Conservation (phyloP, 2,797 vertebrate genomes). For the Dendrocincla tyrannina region DNA sequence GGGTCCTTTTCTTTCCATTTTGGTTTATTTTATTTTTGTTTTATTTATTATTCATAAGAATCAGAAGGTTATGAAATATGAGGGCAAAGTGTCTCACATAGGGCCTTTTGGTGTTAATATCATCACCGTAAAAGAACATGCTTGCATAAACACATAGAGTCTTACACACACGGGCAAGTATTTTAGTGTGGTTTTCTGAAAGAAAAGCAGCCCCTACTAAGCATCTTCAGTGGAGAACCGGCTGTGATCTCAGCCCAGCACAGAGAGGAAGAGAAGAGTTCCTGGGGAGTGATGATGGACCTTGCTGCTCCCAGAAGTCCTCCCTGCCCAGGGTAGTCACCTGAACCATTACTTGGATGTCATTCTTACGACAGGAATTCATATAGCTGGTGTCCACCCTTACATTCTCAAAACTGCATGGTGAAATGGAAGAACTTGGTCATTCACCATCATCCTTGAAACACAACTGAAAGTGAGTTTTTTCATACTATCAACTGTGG, state of each 20-base stretch:
- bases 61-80: background rate
- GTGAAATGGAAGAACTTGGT: background rate
- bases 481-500: background rate
- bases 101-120: background rate
- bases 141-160: background rate
- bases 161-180: background rate
- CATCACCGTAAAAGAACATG: fast-evolving
- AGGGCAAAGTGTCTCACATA: background rate
- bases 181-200: background rate
- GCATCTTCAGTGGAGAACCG: background rate
- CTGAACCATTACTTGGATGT: background rate
- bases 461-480: background rate
- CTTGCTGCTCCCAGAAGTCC: background rate
- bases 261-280: background rate
- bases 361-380: background rate
- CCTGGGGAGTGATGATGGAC: fast-evolving
- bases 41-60: background rate
- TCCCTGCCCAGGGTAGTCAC: background rate
- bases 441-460: background rate
- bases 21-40: background rate
- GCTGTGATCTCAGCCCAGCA: background rate
- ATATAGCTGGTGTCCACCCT: background rate
- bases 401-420: background rate
- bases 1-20: background rate
- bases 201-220: background rate